These are phyloP conservation scores for Gryon sp. DNA, from an alignment of 1,140 invertebrate genomes.

Conservation along the genomic window DNA sequence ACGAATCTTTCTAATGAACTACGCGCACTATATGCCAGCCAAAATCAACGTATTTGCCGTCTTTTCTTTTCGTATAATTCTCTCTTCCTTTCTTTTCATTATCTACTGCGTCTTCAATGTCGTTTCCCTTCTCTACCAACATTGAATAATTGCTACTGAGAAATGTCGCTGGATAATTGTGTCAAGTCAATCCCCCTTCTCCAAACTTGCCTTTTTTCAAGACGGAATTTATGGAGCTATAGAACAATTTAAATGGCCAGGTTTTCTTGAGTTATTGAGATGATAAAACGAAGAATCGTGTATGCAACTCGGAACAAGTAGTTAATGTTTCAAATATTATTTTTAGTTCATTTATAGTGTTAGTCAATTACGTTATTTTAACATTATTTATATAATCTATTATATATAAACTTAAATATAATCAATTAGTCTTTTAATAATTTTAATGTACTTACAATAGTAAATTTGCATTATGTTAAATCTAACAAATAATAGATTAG, in stretches of 20 bases:
- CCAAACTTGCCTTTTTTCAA: constrained; percentile 6
- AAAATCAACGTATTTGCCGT: constrained; percentile 42
- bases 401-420: too few relatives aligned
- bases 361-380: too few relatives aligned
- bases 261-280: constrained; percentile 29
- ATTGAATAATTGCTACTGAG: constrained; percentile 58
- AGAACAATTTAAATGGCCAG: constrained; percentile 30
- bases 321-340: not conserved
- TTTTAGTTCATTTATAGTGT: too few relatives aligned
- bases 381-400: too few relatives aligned
- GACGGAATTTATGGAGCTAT: constrained; percentile 28
- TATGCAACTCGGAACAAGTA: not conserved
- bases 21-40: constrained; percentile 44
- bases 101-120: constrained; percentile 32
- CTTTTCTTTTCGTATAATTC: constrained; percentile 1
- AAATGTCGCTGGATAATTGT: constrained; percentile 53
- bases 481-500: too few relatives aligned
- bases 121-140: constrained; percentile 31
- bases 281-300: constrained; percentile 26
- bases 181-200: constrained; percentile 32
- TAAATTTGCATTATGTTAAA: too few relatives aligned
- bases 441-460: too few relatives aligned
- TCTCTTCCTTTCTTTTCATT: constrained; percentile 32
- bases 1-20: constrained; percentile 70
- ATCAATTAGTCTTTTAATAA: too few relatives aligned